Percentiles rank a stretch among this genome's conserved stretches.
Evolutionary conservation across 2,113 vertebrate species (phyloP).

Genomic region (Sardina pilchardus): DNA sequence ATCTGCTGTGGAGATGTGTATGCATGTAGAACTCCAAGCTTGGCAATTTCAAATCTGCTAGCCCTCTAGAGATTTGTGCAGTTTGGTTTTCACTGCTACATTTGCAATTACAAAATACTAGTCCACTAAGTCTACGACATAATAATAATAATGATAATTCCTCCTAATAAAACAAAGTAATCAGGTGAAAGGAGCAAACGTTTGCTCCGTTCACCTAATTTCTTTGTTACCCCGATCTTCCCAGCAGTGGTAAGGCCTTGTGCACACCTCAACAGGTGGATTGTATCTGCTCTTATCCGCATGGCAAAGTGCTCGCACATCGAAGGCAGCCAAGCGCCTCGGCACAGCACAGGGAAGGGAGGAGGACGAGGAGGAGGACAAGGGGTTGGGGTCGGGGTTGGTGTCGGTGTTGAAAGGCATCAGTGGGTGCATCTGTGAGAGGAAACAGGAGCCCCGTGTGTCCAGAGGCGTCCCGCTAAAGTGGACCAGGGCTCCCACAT

Average conservation of each 20-base stretch:
- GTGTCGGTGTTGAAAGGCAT: not conserved
- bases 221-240: not conserved
- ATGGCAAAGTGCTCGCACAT: not conserved
- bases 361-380: no score
- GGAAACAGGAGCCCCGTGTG: constrained; percentile 22
- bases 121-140: no score
- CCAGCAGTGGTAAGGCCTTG: not conserved
- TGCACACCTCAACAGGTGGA: not conserved
- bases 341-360: not conserved
- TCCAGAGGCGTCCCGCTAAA: constrained; percentile 10
- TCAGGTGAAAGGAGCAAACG: no score
- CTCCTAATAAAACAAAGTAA: no score
- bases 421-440: not conserved
- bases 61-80: no score
- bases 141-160: no score
- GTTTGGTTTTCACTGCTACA: not conserved
- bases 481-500: not conserved
- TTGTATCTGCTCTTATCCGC: not conserved
- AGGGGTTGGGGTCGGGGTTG: no score
- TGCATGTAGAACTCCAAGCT: no score
- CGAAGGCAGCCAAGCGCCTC: not conserved
- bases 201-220: not conserved
- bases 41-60: no score
- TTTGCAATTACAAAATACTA: not conserved
- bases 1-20: no score